Base-by-base conservation (phyloP, 2,888 invertebrate genomes). In the Megaustenia siamemsis region DNA sequence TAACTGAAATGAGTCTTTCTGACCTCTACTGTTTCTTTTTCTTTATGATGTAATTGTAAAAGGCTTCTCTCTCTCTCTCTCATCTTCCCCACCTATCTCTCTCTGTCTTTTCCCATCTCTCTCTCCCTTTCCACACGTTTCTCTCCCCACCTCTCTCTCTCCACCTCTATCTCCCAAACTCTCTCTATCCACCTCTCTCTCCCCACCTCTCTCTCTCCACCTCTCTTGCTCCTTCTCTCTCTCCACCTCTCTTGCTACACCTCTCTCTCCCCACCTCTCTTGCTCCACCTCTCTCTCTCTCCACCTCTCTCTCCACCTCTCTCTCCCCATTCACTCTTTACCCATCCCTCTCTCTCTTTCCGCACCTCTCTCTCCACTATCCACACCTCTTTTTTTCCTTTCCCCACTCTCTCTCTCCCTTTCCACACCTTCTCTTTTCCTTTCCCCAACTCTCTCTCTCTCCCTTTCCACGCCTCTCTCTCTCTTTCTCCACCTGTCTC, bases 361-460 rank as follows among this genome's bases (percentile, higher is more conserved):
- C 24, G 18, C 24, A 10, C 24, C 60, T 60, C 60, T 60, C 24
- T 32, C 3, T 66, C 66, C 32, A 6, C 32, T 0, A 32, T 8
- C 10, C 77, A 60, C 35, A 35, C 60, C 49, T 18, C 28, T 53
- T 60, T 10, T 77, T 38, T 77, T 15, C 18, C 38, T 6, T 77
- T 3, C 60, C 32, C 32, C 32, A 21, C 38, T 77, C 60, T 77
- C 77, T 35, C 28, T 77, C 35, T 77, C 12, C 28, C 60, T 60
- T 15, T 35, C 38, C 38, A 32, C 40, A 32, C 40, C 40, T 24
- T 18, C 40, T 10, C n/a, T 60, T 38, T 77, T 18, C 60, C 35
- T 77, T 35, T 56, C 60, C 24, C 77, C 38, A 35, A 60, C 21
- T 77, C 60, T 77, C 35, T 77, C 77, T 18, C 35, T 40, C 63